Evolutionary conservation across 2,113 vertebrate species (phyloP).

Genomic region (Serilophus lunatus): DNA sequence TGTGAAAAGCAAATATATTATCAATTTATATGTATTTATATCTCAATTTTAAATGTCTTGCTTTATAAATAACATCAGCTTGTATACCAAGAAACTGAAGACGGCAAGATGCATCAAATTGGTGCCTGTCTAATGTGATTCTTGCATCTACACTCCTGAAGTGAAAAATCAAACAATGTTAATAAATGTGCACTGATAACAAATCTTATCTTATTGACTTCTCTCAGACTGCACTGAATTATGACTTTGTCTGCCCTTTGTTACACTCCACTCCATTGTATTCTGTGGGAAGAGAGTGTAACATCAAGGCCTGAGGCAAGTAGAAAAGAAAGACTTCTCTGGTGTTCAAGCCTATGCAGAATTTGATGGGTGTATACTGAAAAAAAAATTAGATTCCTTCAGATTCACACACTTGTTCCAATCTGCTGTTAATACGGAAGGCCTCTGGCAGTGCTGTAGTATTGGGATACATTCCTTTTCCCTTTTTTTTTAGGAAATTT

Average conservation of each 20-base stretch:
- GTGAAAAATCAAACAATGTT: not conserved
- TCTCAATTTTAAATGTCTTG: not conserved
- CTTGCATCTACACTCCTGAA: not conserved
- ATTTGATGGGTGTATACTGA: not conserved
- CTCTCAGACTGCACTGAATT: constrained; percentile 7
- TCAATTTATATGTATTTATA: not conserved
- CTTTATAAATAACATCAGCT: not conserved
- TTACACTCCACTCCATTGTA: not conserved
- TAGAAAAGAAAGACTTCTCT: not conserved
- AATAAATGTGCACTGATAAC: constrained; percentile 10
- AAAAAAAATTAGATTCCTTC: not conserved
- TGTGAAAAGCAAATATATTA: not conserved
- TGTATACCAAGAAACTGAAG: not conserved
- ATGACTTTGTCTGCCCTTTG: not conserved
- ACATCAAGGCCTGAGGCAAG: not conserved
- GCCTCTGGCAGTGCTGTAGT: not conserved
- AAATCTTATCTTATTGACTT: not conserved
- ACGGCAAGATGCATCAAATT: not conserved
- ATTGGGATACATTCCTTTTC: not conserved
- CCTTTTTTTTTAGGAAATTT: not conserved
- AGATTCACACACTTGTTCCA: not conserved
- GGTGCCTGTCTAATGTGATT: not conserved
- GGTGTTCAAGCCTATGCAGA: not conserved
- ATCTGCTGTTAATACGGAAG: not conserved
- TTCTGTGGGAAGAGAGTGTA: not conserved